A percentile compares a stretch with the other conserved stretches of the same genome.
These are phyloP conservation scores for Platycnemis pennipes DNA, from an alignment of 2,888 invertebrate species.

Conservation along the genomic window DNA sequence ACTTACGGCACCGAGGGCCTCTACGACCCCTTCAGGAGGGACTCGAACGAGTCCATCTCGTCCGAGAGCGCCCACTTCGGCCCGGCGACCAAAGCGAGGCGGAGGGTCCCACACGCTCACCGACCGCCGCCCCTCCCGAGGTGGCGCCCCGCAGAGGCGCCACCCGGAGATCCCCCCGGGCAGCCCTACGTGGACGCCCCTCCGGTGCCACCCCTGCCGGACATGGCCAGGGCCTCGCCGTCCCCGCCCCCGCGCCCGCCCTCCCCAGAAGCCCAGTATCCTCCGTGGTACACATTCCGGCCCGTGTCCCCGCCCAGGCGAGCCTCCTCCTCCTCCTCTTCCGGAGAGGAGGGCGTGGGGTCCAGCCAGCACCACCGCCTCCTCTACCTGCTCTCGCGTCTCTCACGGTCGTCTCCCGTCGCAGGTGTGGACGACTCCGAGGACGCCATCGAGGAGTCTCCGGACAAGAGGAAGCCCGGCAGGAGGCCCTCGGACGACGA, in stretches of 20 bases:
- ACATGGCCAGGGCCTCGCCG: constrained; percentile 25
- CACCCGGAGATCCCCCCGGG: background rate
- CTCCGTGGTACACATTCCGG: constrained; percentile 24
- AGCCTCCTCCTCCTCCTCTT: background rate
- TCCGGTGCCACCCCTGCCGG: constrained; percentile 54
- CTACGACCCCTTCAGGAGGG: constrained; percentile 40
- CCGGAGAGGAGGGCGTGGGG: background rate
- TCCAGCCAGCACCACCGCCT: background rate
- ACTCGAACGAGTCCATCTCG: constrained; percentile 62
- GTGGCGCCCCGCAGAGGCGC: constrained; percentile 34
- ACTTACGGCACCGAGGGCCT: constrained; percentile 33
- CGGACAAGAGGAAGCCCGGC: background rate
- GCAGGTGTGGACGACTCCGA: constrained; percentile 32
- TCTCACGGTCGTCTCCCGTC: constrained; percentile 57
- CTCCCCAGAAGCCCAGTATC: constrained; percentile 4
- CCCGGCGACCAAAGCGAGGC: constrained; percentile 31
- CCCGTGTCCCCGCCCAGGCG: constrained; percentile 28
- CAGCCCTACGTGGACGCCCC: constrained; percentile 38
- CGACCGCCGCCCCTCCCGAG: background rate
- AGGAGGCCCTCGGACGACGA: background rate
- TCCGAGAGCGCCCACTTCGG: constrained; percentile 33
- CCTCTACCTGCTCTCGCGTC: constrained; percentile 15
- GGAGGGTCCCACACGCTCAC: background rate
- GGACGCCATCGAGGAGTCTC: background rate
- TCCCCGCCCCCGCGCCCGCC: constrained; percentile 54